These are phyloP conservation scores for Phenacoccus solenopsis DNA, from an alignment of 1,140 invertebrate genomes.

Conservation along the genomic window DNA sequence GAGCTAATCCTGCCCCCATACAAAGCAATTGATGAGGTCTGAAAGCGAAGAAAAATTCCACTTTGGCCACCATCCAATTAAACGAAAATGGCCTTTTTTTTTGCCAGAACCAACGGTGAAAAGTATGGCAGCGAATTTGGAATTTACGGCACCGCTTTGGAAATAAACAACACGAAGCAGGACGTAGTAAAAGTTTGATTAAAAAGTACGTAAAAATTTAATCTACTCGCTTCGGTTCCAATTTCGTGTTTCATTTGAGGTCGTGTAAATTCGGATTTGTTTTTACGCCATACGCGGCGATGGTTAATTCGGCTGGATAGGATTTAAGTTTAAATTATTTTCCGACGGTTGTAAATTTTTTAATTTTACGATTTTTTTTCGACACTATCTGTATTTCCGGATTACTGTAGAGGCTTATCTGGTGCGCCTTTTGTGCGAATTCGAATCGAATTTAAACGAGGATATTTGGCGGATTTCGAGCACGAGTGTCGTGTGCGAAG, in stretches of 20 bases:
- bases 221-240: neutral
- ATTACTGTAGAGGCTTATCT: too few species aligned
- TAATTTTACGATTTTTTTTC: neutral
- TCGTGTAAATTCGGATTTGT: neutral
- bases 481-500: too few species aligned
- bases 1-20: neutral
- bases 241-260: conserved; percentile 1
- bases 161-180: neutral
- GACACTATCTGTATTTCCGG: neutral
- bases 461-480: too few species aligned
- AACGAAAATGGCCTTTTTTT: neutral
- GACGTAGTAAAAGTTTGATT: neutral
- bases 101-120: neutral
- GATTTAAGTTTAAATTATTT: neutral
- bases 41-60: neutral
- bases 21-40: neutral
- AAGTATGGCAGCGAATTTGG: neutral
- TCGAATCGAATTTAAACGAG: too few species aligned
- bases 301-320: neutral
- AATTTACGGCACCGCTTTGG: neutral
- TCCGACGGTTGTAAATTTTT: neutral
- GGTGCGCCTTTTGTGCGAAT: too few species aligned
- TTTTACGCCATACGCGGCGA: too few species aligned
- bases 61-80: neutral
- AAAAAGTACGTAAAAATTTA: conserved; percentile 3